Evolutionary conservation across 2,113 vertebrate genomes (phyloP).

Genomic region (Malaclemys terrapin): DNA sequence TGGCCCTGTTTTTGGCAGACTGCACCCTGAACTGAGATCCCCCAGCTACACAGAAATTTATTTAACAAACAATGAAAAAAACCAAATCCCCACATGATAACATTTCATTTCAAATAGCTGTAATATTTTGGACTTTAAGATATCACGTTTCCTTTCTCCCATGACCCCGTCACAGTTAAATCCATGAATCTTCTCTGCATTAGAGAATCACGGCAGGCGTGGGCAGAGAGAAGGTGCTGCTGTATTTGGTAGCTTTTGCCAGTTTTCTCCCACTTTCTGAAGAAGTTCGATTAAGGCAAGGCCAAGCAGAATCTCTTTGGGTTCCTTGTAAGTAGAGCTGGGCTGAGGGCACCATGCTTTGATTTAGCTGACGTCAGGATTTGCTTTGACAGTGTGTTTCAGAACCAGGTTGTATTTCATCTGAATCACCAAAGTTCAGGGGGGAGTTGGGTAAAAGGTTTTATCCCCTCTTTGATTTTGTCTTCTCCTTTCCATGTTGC

Average conservation of each 20-base stretch:
- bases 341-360: not conserved
- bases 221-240: not conserved
- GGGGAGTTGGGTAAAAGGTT: not conserved
- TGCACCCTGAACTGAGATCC: not conserved
- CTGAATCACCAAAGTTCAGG: not conserved
- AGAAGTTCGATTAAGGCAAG: not conserved
- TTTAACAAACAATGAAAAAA: not conserved
- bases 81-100: not conserved
- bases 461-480: not conserved
- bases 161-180: not conserved
- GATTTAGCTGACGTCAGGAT: not conserved
- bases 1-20: not conserved
- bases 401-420: not conserved
- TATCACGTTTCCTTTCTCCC: not conserved
- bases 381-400: not conserved
- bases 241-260: not conserved
- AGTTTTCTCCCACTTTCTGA: not conserved
- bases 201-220: not conserved
- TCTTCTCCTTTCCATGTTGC: slow-evolving; percentile 10
- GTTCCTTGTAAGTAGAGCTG: not conserved
- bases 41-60: not conserved
- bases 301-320: not conserved
- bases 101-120: not conserved
- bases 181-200: not conserved
- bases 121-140: not conserved